Base-by-base conservation (phyloP, 2,113 vertebrate genomes). In the Pedionomus torquatus region DNA sequence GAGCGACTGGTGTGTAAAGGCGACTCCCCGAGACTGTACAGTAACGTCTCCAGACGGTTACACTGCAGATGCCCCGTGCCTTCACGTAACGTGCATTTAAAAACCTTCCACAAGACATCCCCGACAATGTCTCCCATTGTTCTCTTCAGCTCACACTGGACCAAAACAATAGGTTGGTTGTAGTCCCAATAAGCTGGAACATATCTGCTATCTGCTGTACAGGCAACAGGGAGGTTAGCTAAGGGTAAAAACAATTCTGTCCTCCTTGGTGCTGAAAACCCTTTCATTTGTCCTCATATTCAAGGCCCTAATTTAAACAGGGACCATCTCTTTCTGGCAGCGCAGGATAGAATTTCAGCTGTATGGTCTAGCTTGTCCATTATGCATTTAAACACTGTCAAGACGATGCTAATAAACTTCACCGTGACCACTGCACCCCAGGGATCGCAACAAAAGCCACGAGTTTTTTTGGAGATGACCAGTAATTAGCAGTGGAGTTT, bases 191-290 rank as follows among this genome's bases (percentile, higher is more conserved):
- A 95, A 96, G 90, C 91, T 94, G 89, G 82, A 88, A 82, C 74
- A 1, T 43, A 69, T 87, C 93, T 94, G 92, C 94, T 97, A 66
- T 89, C 90, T 88, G 74, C 57, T 57, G 76, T 11, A 49, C 86
- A 57, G 77, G 95, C 85, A 93, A 75, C 57, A n/a, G 68, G 16
- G 82, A 97, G 96, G 94, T 83, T 84, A 81, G 86, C 90, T 86
- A 63, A 87, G 82, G 91, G 82, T 90, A 89, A 70, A 84, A 93
- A 77, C 79, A 92, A 95, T 94, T 90, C 96, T 85, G 93, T 82
- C 93, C 86, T 96, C 87, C 94, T 80, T 49, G 96, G 91, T 95
- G 96, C 87, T 97, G 97, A 96, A 96, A 98, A 95, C 46, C 61
- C 78, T 96, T 95, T 92, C 90, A 78, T 30, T 93, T 37, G 23